phyloP scores from a whole-genome alignment of 2,797 vertebrate genomes.

The Eutrigla gurnardus region DNA sequence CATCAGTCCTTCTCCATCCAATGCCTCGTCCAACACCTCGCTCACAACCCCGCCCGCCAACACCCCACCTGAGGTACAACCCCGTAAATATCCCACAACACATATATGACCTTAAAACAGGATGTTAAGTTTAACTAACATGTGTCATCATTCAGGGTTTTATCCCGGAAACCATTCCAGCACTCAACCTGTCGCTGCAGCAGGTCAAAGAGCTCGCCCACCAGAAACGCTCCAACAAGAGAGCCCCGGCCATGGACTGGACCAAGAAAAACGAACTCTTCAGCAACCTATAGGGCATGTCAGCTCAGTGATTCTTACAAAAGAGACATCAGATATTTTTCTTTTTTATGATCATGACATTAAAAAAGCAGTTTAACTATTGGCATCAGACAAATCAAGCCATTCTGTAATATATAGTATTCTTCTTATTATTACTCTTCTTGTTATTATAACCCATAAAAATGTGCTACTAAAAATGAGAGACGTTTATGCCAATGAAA shows the following conservation, averaged over 20 bases:
- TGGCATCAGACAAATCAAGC: conserved; percentile 34
- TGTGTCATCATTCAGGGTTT: conserved; percentile 54
- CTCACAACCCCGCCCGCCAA: conserved; percentile 69
- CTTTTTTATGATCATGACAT: conserved; percentile 36
- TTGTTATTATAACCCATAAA: conserved; percentile 65
- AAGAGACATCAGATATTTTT: conserved; percentile 25
- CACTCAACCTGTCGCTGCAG: conserved; percentile 89
- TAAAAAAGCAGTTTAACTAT: conserved; percentile 44
- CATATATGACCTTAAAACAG: neutral
- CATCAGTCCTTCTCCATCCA: conserved; percentile 82
- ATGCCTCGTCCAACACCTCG: conserved; percentile 80
- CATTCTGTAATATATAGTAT: conserved; percentile 62
- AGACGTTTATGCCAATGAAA: conserved; percentile 57
- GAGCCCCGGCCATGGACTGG: conserved; percentile 97
- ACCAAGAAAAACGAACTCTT: conserved; percentile 99
- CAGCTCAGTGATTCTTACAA: conserved; percentile 29
- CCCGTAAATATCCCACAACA: neutral
- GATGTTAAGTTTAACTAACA: neutral
- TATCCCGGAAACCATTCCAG: conserved; percentile 74
- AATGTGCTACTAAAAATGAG: conserved; percentile 76
- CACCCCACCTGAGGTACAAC: conserved; percentile 79
- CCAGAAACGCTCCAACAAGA: conserved; percentile 94
- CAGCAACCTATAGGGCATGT: conserved; percentile 90
- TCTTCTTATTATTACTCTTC: conserved; percentile 53
- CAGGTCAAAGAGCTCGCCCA: conserved; percentile 93